Evolutionary conservation across 2,888 invertebrate genomes (phyloP).

Genomic region (Clusia tigrina): DNA sequence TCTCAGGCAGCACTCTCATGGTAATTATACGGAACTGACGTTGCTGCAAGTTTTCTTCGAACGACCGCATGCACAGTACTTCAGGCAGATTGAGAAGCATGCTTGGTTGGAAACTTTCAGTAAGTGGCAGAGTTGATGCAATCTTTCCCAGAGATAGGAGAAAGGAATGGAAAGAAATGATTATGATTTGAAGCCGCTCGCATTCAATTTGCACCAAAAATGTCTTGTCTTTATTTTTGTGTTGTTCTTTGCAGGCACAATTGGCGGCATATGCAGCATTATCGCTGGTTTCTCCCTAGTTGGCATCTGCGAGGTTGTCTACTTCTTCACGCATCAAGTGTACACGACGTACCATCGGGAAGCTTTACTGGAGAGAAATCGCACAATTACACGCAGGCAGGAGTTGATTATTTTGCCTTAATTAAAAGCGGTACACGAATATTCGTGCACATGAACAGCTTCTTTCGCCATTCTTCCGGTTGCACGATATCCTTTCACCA

Average conservation of each 20-base stretch:
- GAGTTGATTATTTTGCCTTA: constrained; percentile 52
- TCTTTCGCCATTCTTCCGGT: no score
- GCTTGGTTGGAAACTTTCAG: constrained; percentile 72
- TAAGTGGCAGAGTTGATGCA: constrained; percentile 61
- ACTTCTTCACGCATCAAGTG: constrained; percentile 68
- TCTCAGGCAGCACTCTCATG: constrained; percentile 23
- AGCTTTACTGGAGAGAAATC: constrained; percentile 35
- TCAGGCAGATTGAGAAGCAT: constrained; percentile 54
- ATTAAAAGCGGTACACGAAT: no score
- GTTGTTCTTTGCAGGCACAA: constrained; percentile 67
- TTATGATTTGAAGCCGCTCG: no score
- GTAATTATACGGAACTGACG: constrained; percentile 50
- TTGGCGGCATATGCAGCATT: constrained; percentile 72
- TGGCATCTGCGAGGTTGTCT: constrained; percentile 69
- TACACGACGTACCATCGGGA: constrained; percentile 46
- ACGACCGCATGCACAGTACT: constrained; percentile 51
- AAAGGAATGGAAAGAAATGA: no score
- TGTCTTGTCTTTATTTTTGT: no score
- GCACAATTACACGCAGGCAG: constrained; percentile 17
- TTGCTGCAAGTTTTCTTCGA: constrained; percentile 53
- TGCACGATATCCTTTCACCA: no score
- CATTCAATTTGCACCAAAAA: no score
- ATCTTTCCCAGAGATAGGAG: background rate
- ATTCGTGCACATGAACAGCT: no score
- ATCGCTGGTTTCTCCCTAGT: constrained; percentile 73